A percentile compares a stretch with the other conserved stretches of the same genome.
These are phyloP conservation scores for Vollenhovia emeryi DNA, from an alignment of 1,140 invertebrate species.

Conservation along the genomic window DNA sequence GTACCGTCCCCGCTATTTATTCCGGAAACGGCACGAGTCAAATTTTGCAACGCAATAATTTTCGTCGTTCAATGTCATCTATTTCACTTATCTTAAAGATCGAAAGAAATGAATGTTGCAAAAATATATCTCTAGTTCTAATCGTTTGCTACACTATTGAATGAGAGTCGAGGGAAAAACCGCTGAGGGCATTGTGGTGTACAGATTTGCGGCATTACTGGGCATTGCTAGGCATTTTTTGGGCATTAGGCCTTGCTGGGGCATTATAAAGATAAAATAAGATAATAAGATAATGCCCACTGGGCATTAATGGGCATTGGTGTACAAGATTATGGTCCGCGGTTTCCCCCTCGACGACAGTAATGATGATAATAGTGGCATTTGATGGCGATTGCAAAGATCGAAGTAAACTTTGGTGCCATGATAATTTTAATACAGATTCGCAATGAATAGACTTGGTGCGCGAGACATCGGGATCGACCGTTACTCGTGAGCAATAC, in stretches of 20 bases:
- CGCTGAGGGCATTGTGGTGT: no score
- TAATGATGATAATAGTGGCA: neutral
- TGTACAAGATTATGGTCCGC: no score
- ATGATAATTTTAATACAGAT: neutral
- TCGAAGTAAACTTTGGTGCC: neutral
- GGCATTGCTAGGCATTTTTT: no score
- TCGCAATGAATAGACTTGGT: neutral
- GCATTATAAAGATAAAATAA: no score
- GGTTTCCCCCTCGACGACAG: no score
- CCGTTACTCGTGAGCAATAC: slow-evolving; percentile 34
- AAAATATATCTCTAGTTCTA: neutral
- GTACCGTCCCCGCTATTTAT: slow-evolving; percentile 15
- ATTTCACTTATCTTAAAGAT: neutral
- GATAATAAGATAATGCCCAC: no score
- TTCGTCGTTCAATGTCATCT: neutral
- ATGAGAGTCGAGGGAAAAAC: no score
- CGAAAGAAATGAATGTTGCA: neutral
- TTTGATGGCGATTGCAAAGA: neutral
- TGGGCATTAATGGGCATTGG: no score
- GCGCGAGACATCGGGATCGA: neutral
- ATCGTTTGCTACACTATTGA: neutral
- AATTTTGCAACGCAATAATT: slow-evolving; percentile 4
- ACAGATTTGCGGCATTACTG: no score
- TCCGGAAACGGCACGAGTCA: neutral
- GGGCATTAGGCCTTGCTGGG: no score